Conservation (phyloP, 2,113 vertebrate genomes). For the Passer montanus region DNA sequence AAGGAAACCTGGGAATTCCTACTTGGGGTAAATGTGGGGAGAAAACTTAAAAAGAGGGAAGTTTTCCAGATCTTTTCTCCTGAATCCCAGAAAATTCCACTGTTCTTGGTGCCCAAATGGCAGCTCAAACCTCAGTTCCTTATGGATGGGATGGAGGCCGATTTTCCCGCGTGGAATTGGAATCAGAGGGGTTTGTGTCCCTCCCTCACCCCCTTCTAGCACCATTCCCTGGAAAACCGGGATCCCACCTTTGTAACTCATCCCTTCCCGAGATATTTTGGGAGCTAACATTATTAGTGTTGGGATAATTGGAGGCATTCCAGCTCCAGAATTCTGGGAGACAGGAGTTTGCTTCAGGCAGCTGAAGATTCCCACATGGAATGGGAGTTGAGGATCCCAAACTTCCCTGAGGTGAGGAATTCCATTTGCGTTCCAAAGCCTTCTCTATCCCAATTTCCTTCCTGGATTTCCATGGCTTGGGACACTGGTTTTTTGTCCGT, state of each 20-base stretch:
- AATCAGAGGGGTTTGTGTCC: neutral
- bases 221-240: neutral
- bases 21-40: neutral
- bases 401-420: slow-evolving; percentile 1
- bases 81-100: fast-evolving
- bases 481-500: neutral
- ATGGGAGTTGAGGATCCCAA: slow-evolving; percentile 31
- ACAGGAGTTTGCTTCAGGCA: slow-evolving; percentile 25
- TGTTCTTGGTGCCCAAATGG: neutral
- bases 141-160: neutral
- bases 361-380: slow-evolving; percentile 32
- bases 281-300: slow-evolving; percentile 31
- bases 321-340: neutral
- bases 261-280: slow-evolving; percentile 26
- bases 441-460: slow-evolving; percentile 2
- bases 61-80: neutral
- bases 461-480: neutral
- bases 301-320: slow-evolving; percentile 43
- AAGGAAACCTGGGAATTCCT: neutral
- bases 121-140: neutral
- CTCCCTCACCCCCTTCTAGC: slow-evolving; percentile 4
- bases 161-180: neutral
- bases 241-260: slow-evolving; percentile 18
- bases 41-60: neutral
- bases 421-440: neutral